Evolutionary conservation across 2,797 vertebrate genomes (phyloP).

Genomic region (Poecilia wingei): DNA sequence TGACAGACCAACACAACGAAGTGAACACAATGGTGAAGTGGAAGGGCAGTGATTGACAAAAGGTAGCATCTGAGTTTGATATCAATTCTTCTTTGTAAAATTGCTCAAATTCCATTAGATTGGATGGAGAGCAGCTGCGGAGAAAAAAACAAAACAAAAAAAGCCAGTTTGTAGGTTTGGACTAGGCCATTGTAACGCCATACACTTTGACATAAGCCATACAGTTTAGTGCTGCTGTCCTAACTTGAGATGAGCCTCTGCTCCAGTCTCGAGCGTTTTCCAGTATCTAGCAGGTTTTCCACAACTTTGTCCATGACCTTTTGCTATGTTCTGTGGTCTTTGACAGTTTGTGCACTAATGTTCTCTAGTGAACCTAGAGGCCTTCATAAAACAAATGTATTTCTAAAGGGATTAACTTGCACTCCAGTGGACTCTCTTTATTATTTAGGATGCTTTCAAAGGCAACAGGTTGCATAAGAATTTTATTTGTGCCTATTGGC

Average conservation of each 20-base stretch:
- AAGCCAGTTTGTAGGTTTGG: background rate
- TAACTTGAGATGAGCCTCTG: background rate
- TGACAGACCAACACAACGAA: background rate
- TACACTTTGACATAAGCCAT: background rate
- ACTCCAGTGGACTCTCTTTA: background rate
- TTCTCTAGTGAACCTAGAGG: background rate
- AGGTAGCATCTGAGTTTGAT: too few relatives aligned
- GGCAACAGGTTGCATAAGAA: background rate
- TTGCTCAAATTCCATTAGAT: background rate
- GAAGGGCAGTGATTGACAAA: background rate
- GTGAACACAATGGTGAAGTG: background rate
- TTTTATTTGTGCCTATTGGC: background rate
- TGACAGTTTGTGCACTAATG: background rate
- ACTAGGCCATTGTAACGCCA: background rate
- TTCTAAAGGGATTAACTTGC: background rate
- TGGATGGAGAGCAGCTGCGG: background rate
- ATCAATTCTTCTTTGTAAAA: background rate
- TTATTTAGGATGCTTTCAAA: background rate
- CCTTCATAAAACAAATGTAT: background rate
- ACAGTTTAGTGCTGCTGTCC: background rate
- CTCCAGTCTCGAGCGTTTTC: background rate
- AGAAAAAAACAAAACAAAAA: background rate
- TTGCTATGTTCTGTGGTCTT: background rate
- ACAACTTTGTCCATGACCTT: background rate
- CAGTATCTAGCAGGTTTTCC: background rate